Percentiles rank a stretch among this genome's conserved stretches.
These are phyloP conservation scores for Lepidurus couesii DNA, from an alignment of 1,140 invertebrate genomes.

Conservation along the genomic window DNA sequence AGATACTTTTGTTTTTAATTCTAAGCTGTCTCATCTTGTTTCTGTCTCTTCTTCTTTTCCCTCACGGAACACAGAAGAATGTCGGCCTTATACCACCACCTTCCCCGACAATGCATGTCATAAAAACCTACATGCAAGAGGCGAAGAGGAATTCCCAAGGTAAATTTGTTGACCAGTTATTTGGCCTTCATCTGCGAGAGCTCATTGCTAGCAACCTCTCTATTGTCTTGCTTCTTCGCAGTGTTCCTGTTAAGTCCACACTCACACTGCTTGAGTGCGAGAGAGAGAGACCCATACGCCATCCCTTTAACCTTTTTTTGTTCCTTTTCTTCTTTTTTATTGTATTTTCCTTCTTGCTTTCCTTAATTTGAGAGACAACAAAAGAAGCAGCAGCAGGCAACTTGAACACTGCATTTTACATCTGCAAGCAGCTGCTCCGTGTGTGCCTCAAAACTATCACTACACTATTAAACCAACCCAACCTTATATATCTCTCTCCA, in stretches of 20 bases:
- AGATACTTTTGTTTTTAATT: too few species aligned
- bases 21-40: too few species aligned
- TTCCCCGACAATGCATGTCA: slow-evolving; percentile 5
- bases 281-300: neutral
- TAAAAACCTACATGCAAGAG: neutral
- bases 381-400: slow-evolving; percentile 6
- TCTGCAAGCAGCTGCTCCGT: slow-evolving; percentile 15
- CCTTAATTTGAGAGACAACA: slow-evolving; percentile 3
- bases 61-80: neutral
- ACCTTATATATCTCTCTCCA: neutral
- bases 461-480: neutral
- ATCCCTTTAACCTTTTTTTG: slow-evolving; percentile 9
- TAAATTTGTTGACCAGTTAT: slow-evolving; percentile 22
- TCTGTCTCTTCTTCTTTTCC: neutral
- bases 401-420: slow-evolving; percentile 15
- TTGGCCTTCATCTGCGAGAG: slow-evolving; percentile 10
- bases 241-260: neutral
- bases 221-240: neutral
- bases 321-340: neutral
- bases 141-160: slow-evolving; percentile 8
- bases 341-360: neutral
- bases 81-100: neutral
- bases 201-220: slow-evolving; percentile 21
- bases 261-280: neutral
- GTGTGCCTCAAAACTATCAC: too few species aligned